Conservation (phyloP, 2,113 vertebrate species). For the Dipodomys spectabilis region DNA sequence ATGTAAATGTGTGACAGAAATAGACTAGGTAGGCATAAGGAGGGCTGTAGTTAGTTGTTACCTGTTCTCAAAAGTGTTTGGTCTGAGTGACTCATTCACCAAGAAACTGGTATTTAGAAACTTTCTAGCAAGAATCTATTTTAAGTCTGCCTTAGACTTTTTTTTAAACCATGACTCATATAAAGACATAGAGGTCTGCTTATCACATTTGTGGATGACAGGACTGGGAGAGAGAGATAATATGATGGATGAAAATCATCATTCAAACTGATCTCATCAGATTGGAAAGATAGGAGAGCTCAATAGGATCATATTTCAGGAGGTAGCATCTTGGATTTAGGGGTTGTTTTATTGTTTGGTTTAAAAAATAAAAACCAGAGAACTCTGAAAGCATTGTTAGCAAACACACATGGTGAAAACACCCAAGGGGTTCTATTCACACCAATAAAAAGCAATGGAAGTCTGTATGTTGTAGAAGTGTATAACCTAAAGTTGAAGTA, state of each 20-base stretch:
- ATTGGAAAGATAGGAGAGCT: constrained; percentile 25
- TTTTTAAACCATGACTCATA: neutral
- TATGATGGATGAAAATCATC: constrained; percentile 53
- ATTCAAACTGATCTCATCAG: constrained; percentile 46
- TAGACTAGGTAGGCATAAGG: rapidly evolving
- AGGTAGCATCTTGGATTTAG: neutral
- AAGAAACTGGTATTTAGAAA: constrained; percentile 21
- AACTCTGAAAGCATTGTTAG: neutral
- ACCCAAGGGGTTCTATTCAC: neutral
- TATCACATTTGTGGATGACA: constrained; percentile 60
- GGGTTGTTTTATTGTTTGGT: neutral
- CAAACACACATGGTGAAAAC: neutral
- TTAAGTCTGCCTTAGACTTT: neutral
- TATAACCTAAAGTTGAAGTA: neutral
- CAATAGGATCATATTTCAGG: constrained; percentile 42
- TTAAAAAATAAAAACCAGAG: neutral
- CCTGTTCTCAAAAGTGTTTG: neutral
- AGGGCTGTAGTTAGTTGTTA: neutral
- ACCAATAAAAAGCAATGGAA: neutral
- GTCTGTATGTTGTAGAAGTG: neutral
- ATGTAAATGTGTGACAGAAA: neutral
- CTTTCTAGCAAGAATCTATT: constrained; percentile 18
- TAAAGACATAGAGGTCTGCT: constrained; percentile 52
- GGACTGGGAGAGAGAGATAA: constrained; percentile 12
- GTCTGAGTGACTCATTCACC: neutral